Percentiles rank a stretch among this genome's conserved stretches.
Conservation (phyloP, 2,888 invertebrate genomes). For the Didymodactylos carnosus region DNA sequence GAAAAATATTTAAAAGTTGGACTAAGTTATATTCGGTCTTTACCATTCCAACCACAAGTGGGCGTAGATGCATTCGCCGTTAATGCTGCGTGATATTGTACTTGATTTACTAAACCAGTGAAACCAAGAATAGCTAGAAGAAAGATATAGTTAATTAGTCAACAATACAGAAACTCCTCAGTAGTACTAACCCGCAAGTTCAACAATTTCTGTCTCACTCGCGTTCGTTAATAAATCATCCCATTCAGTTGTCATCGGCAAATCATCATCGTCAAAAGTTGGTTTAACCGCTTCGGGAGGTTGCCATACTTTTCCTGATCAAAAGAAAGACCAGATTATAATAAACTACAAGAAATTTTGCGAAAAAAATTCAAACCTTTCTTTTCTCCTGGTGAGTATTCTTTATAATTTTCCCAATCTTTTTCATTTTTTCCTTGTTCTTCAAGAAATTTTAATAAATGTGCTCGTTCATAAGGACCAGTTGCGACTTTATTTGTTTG, state of each 20-base stretch:
- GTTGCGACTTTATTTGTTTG: constrained; percentile 85
- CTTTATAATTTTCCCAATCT: constrained; percentile 44
- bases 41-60: constrained; percentile 22
- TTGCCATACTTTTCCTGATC: constrained; percentile 20
- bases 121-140: constrained; percentile 70
- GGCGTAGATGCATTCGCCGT: constrained; percentile 18
- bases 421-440: constrained; percentile 94
- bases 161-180: not conserved
- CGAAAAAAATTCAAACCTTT: too few species aligned
- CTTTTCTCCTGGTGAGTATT: not conserved
- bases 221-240: constrained; percentile 66
- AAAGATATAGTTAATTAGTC: too few species aligned
- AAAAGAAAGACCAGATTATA: too few species aligned
- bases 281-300: constrained; percentile 41
- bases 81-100: constrained; percentile 83
- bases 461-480: constrained; percentile 75
- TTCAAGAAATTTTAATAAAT: constrained; percentile 41
- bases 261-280: constrained; percentile 41
- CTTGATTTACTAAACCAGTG: constrained; percentile 99
- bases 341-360: too few species aligned
- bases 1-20: not conserved
- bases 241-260: constrained; percentile 57
- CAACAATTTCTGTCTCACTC: constrained; percentile 87
- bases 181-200: constrained; percentile 50
- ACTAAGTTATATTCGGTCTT: not conserved